A percentile compares a stretch with the other conserved stretches of the same genome.
phyloP scores from a whole-genome alignment of 2,888 invertebrate genomes.

The Noctua janthe region DNA sequence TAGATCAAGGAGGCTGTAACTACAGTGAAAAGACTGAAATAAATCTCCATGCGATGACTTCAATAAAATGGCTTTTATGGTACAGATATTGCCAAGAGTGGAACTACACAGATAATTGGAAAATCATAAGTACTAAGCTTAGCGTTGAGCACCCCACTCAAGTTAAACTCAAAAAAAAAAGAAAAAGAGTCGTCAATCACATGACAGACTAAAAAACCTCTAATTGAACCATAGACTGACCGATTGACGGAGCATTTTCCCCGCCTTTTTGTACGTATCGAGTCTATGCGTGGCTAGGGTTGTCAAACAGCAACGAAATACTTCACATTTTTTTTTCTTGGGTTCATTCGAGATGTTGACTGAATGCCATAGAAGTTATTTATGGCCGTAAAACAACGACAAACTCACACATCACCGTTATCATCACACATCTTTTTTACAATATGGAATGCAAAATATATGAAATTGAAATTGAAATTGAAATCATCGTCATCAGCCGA shows the following conservation, averaged over 20 bases:
- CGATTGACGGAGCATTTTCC: constrained; percentile 37
- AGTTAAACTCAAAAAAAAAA: constrained; percentile 10
- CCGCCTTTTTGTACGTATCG: constrained; percentile 29
- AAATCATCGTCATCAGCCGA: background rate
- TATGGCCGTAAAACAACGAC: background rate
- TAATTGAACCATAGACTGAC: constrained; percentile 45
- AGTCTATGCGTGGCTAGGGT: constrained; percentile 29
- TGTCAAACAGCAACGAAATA: constrained; percentile 13
- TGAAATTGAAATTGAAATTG: no score
- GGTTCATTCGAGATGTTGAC: background rate
- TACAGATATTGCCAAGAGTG: background rate
- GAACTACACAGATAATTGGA: background rate
- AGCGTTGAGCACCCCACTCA: background rate
- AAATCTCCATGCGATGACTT: background rate
- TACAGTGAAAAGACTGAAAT: background rate
- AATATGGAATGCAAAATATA: no score
- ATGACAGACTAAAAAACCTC: constrained; percentile 33
- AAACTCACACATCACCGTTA: background rate
- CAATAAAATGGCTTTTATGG: background rate
- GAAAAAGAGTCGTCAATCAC: constrained; percentile 29
- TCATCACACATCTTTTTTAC: no score
- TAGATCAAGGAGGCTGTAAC: background rate
- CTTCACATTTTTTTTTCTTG: background rate
- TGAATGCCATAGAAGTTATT: background rate
- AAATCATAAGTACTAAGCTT: background rate